Conservation (phyloP, 2,888 invertebrate species). For the Morpho helenor region DNA sequence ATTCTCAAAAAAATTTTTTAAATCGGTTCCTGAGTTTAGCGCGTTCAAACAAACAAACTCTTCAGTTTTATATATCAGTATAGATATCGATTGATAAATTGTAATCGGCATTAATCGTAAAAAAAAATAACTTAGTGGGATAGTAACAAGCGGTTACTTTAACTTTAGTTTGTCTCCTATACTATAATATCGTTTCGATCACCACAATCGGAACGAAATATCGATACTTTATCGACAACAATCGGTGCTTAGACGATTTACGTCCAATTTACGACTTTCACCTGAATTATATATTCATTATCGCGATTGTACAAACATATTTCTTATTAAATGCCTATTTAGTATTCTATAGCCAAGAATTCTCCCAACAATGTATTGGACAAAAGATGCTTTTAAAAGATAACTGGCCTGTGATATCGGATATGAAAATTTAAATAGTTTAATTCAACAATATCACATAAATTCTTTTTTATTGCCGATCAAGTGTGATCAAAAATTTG, state of each 20-base stretch:
- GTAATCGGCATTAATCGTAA: too few species aligned
- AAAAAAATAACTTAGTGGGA: too few species aligned
- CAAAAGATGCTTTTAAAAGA: neutral
- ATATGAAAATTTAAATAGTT: neutral
- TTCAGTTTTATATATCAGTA: too few species aligned
- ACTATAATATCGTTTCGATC: conserved; percentile 1
- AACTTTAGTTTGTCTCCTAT: too few species aligned
- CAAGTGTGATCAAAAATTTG: too few species aligned
- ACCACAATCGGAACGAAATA: conserved; percentile 15
- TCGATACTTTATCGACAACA: conserved; percentile 25
- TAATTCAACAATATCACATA: too few species aligned
- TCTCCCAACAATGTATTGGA: conserved; percentile 1
- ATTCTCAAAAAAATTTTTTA: too few species aligned
- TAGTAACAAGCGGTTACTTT: too few species aligned
- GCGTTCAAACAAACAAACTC: too few species aligned
- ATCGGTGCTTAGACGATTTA: conserved; percentile 20
- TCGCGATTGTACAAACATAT: conserved; percentile 9
- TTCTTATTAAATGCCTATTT: conserved; percentile 5
- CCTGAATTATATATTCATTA: conserved; percentile 12
- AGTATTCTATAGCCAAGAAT: conserved; percentile 3
- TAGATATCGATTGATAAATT: too few species aligned
- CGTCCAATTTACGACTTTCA: conserved; percentile 14
- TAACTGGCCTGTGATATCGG: conserved; percentile 3
- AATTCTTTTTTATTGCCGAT: neutral
- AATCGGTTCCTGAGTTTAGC: too few species aligned